Evolutionary conservation across 1,140 invertebrate species (phyloP).

Genomic region (Drosophila kepulauana): DNA sequence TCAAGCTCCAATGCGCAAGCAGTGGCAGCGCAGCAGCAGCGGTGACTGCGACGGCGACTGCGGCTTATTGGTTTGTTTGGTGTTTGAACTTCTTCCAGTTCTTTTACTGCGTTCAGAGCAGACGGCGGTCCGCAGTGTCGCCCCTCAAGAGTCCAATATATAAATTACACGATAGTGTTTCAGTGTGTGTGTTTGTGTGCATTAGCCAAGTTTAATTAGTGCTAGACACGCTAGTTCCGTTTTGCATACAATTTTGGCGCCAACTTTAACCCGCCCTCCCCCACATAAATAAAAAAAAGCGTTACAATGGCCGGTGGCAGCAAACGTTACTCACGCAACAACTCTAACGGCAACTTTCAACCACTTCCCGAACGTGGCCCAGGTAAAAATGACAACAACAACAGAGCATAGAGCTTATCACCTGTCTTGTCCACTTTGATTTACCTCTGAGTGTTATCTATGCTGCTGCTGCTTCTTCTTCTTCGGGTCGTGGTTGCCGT

Average conservation of each 20-base stretch:
- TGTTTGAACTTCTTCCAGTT: constrained; percentile 80
- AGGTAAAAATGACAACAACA: constrained; percentile 74
- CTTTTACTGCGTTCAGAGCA: constrained; percentile 72
- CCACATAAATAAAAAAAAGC: constrained; percentile 29
- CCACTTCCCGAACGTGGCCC: constrained; percentile 83
- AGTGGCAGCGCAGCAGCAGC: constrained; percentile 43
- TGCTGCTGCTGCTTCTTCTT: constrained; percentile 14
- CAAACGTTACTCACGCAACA: constrained; percentile 80
- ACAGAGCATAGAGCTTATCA: constrained; percentile 29
- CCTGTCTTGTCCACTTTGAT: constrained; percentile 33
- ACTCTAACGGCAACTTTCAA: constrained; percentile 78
- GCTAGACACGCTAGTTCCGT: constrained; percentile 61
- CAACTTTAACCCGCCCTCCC: constrained; percentile 37
- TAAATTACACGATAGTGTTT: constrained; percentile 12
- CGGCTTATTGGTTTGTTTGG: constrained; percentile 76
- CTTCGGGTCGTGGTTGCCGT: constrained; percentile 43
- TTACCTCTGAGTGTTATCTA: constrained; percentile 45
- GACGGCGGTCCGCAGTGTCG: constrained; percentile 76
- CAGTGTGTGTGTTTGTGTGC: constrained; percentile 19
- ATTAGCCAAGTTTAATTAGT: constrained; percentile 66
- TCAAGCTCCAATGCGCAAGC: constrained; percentile 27
- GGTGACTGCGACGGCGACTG: constrained; percentile 44
- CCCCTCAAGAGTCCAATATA: constrained; percentile 27
- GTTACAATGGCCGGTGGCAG: constrained; percentile 78
- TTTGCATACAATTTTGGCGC: constrained; percentile 74